Evolutionary conservation across 2,888 invertebrate species (phyloP).

Genomic region (Lasioglossum pauxillum): DNA sequence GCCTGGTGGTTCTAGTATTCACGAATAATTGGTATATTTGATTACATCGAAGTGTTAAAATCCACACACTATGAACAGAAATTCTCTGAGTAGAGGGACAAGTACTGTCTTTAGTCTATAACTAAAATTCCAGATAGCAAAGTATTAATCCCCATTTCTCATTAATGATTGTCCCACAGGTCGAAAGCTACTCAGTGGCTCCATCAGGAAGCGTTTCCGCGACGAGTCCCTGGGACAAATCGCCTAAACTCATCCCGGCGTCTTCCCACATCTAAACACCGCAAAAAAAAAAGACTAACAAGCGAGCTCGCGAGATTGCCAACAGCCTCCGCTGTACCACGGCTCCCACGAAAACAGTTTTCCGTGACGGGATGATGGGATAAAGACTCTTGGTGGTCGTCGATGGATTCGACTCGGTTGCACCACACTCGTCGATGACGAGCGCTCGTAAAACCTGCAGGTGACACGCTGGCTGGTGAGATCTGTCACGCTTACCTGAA

Average conservation of each 20-base stretch:
- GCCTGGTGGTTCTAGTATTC: too few relatives aligned
- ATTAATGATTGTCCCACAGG: neutral
- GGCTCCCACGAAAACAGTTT: conserved; percentile 17
- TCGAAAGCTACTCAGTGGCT: neutral
- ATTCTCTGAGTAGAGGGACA: too few relatives aligned
- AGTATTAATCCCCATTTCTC: neutral
- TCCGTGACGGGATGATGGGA: neutral
- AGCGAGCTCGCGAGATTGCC: conserved; percentile 25
- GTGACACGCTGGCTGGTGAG: conserved; percentile 38
- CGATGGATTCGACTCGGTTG: conserved; percentile 54
- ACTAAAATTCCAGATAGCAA: neutral
- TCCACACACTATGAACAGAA: too few relatives aligned
- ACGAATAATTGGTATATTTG: too few relatives aligned
- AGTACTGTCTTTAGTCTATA: too few relatives aligned
- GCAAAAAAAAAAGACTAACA: conserved; percentile 41
- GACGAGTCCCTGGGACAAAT: neutral
- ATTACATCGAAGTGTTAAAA: too few relatives aligned
- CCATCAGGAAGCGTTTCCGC: neutral
- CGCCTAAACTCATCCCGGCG: conserved; percentile 1
- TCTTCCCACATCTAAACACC: conserved; percentile 27
- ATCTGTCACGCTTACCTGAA: conserved; percentile 51
- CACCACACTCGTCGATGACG: conserved; percentile 51
- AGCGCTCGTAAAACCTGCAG: conserved; percentile 37
- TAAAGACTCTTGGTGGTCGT: conserved; percentile 34
- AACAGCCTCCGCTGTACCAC: neutral